A percentile compares a stretch with the other conserved stretches of the same genome.
Conservation (phyloP, 2,888 invertebrate genomes). For the Strigamia maritima region DNA sequence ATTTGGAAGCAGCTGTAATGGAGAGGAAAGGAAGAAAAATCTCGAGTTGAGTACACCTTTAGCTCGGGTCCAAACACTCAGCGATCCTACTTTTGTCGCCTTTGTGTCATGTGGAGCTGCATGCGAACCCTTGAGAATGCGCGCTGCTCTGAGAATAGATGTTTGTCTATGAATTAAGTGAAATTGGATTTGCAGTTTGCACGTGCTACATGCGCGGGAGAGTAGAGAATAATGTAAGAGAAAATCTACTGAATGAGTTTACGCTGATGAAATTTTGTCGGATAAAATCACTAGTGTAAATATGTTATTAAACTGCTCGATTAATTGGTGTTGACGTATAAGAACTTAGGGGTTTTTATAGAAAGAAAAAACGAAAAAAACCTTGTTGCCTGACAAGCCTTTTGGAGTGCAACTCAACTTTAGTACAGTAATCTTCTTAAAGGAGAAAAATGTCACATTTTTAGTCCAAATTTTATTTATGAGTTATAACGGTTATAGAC, state of each 20-base stretch:
- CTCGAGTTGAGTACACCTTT: not conserved
- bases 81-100: constrained; percentile 15
- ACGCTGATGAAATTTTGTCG: constrained; percentile 9
- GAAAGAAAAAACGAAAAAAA: not conserved
- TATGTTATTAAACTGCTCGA: not conserved
- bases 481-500: no score
- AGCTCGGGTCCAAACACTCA: constrained; percentile 8
- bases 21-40: not conserved
- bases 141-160: constrained; percentile 9
- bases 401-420: not conserved
- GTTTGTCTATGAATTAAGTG: constrained; percentile 16
- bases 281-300: constrained; percentile 6
- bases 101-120: constrained; percentile 8
- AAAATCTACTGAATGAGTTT: not conserved
- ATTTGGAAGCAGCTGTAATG: constrained; percentile 10
- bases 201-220: not conserved
- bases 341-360: not conserved
- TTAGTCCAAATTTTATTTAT: no score
- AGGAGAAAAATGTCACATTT: not conserved
- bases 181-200: constrained; percentile 19
- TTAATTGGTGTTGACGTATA: not conserved
- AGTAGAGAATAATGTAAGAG: constrained; percentile 13
- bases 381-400: not conserved
- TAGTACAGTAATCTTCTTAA: not conserved
- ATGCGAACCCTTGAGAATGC: not conserved